Evolutionary conservation across 2,888 invertebrate genomes (phyloP), one percentile per base, ranked within the genome.

Genomic region (Pinctada fucata): DNA sequence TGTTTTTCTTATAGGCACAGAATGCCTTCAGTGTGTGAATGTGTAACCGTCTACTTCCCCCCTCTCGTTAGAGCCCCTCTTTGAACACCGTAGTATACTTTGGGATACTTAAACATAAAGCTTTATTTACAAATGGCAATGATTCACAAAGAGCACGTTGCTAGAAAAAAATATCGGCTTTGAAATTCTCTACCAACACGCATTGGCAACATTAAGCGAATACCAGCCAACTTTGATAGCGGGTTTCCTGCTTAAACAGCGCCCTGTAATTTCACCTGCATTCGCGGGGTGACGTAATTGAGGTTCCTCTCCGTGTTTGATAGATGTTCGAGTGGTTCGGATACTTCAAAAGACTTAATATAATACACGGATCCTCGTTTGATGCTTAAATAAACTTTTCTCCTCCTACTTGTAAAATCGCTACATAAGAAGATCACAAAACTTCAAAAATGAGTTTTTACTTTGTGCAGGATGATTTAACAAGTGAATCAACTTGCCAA

Each of bases 151-250:
- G 58, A 52, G 58, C 58, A 52, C 58, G 10, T 52, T 52, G 58
- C 58, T 52, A 8, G 10, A 52, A 52, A 52, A n/a, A n/a, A n/a
- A n/a, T n/a, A 52, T 52, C 58, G 5, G 10, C 58, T 52, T 52
- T 52, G 58, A 52, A 52, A 52, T 52, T 52, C 58, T 52, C 58
- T 52, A 52, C 58, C 58, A 52, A 5, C 58, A 52, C 58, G 58
- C 10, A 52, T 52, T 52, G 58, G 58, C 58, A 52, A 52, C 58
- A 52, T 52, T 52, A 52, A 52, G 5, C 5, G 58, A 52, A 52
- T 52, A 52, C 58, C 58, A 52, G 58, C 58, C 58, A 52, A 52
- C 58, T 52, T 52, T 52, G 58, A 52, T 52, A 52, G 58, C 58
- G 58, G 58, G 58, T 52, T 52, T 52, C 58, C 58, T 52, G 58